Evolutionary conservation across 2,888 invertebrate genomes (phyloP).

Genomic region (Subacronicta megacephala): DNA sequence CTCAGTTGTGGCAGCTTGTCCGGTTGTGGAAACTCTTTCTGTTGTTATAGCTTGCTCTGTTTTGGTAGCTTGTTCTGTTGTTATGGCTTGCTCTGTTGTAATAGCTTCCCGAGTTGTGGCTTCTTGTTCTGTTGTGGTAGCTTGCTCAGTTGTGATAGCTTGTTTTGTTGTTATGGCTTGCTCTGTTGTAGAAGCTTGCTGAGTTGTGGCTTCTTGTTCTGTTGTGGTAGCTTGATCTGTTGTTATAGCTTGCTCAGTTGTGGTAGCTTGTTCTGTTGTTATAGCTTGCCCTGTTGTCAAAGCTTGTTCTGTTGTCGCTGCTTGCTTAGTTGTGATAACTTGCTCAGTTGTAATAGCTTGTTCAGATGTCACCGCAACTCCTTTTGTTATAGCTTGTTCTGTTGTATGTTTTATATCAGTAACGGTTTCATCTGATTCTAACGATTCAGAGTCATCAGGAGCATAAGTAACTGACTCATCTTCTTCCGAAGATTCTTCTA

Average conservation of each 20-base stretch:
- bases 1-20: background rate
- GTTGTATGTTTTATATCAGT: conserved; percentile 3
- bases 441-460: background rate
- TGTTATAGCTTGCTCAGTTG: conserved; percentile 2
- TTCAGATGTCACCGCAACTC: background rate
- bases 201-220: background rate
- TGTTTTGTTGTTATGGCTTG: no score
- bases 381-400: background rate
- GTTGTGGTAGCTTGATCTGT: background rate
- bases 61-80: no score
- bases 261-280: background rate
- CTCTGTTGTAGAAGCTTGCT: no score
- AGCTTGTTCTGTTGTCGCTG: conserved; percentile 7
- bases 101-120: no score
- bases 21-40: conserved; percentile 2
- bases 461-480: background rate
- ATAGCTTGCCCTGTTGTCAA: no score
- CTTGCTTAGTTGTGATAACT: background rate
- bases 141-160: no score
- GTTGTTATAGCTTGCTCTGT: no score
- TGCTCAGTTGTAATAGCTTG: background rate
- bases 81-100: no score
- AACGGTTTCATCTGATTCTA: background rate
- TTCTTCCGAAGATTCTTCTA: background rate
- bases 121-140: no score